phyloP scores from a whole-genome alignment of 2,888 invertebrate species.

The Gymnocheta viridis region DNA sequence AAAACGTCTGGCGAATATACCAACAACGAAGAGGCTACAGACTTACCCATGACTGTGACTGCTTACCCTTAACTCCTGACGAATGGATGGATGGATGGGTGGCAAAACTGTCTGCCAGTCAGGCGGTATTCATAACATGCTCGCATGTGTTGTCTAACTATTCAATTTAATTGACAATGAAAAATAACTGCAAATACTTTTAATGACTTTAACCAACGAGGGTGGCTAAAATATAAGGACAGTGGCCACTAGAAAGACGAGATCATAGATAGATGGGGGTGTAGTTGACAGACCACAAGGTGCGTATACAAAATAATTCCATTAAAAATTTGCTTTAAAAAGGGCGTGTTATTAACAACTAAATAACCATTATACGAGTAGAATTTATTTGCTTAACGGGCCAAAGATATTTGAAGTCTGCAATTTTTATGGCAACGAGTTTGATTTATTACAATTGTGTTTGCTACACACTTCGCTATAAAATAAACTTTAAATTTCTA shows the following conservation, averaged over 20 bases:
- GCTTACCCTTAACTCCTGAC: conserved; percentile 15
- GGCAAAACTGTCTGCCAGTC: conserved; percentile 14
- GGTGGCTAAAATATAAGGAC: conserved; percentile 5
- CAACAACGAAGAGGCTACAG: background rate
- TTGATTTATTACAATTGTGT: conserved; percentile 10
- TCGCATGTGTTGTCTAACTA: conserved; percentile 48
- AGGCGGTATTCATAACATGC: conserved; percentile 21
- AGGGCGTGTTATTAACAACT: conserved; percentile 9
- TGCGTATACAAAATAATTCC: background rate
- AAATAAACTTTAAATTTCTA: conserved; percentile 28
- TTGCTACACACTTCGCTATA: background rate
- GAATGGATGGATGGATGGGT: conserved; percentile 13
- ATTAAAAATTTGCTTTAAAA: background rate
- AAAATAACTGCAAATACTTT: conserved; percentile 45
- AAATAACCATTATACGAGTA: background rate
- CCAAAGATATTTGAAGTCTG: background rate
- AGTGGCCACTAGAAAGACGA: background rate
- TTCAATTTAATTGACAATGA: conserved; percentile 63
- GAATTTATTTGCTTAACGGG: background rate
- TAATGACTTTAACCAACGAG: conserved; percentile 32
- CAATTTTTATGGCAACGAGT: background rate
- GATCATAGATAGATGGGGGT: background rate
- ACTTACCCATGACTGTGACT: background rate
- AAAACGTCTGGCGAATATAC: background rate
- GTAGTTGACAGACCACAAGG: conserved; percentile 6